phyloP scores from a whole-genome alignment of 2,797 vertebrate genomes.

The Prunella strophiata region DNA sequence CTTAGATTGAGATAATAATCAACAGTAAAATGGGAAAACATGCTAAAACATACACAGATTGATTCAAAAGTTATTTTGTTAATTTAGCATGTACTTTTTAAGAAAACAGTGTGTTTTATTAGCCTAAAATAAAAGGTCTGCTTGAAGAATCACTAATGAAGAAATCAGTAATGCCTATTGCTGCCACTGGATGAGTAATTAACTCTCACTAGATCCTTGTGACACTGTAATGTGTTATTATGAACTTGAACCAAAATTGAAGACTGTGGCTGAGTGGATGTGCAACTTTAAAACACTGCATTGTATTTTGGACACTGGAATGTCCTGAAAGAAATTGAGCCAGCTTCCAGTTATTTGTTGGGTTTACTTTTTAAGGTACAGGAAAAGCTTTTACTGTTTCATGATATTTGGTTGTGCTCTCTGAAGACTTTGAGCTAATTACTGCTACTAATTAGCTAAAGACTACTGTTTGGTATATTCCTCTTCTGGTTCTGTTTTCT shows the following conservation, averaged over 20 bases:
- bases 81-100: background rate
- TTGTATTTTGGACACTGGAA: background rate
- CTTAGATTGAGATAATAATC: background rate
- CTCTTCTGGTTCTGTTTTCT: background rate
- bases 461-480: background rate
- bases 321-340: background rate
- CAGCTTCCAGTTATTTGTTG: background rate
- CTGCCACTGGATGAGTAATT: conserved; percentile 3
- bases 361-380: background rate
- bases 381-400: background rate
- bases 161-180: background rate
- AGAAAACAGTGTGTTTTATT: background rate
- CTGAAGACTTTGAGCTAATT: background rate
- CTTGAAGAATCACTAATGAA: conserved; percentile 2
- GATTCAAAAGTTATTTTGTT: background rate
- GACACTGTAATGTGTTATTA: background rate
- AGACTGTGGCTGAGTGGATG: background rate
- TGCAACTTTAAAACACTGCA: background rate
- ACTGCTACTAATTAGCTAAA: conserved; percentile 14
- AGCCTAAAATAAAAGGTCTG: background rate
- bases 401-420: background rate
- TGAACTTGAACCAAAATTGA: conserved; percentile 5
- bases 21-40: background rate
- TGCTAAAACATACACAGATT: background rate
- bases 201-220: conserved; percentile 9